Base-by-base conservation (phyloP, 2,797 vertebrate genomes). In the Enteromius thamalakanensis region DNA sequence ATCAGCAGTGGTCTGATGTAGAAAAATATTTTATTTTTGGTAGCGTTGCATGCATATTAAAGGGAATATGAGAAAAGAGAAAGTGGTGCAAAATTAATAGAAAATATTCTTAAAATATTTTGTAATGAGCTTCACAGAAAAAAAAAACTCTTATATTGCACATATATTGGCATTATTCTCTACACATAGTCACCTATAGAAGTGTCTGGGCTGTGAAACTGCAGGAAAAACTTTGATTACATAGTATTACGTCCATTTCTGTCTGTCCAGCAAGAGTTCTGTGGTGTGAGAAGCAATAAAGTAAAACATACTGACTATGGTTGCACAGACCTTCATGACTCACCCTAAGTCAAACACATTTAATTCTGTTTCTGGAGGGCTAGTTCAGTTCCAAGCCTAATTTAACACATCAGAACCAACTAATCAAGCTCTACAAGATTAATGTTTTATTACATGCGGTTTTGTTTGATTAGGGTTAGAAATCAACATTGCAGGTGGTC, bases 221-320 rank as follows among this genome's bases (percentile, higher is more conserved):
- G 68, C 60, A 75, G 37, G 47, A 80, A 15, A 76, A 71, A 40
- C 76, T 67, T 80, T 87, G 79, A 84, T 88, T 89, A 84, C 45
- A 34, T 80, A 37, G 45, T 82, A 87, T 82, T 85, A 86, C 80
- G 87, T 53, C 17, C 14, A 29, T 85, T 83, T 84, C 60, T 85
- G 75, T 67, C 83, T 80, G 75, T 85, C 72, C 81, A 53, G 86
- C 67, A 53, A 69, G 37, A 80, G 70, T 80, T 79, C 26, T 51
- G 47, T 40, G 67, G 76, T 78, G 69, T 84, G 67, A 82, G 51
- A 78, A 74, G 40, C 65, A 51, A 82, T 80, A 78, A 82, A 89
- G 84, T 72, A n/a, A 72, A 68, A 79, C 85, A 84, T 29, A 37
- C 65, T 67, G 53, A 53, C 21, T 64, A 23, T 62, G 26, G 11